These are phyloP conservation scores for Garrulus glandarius DNA, from an alignment of 2,797 vertebrate genomes.

Conservation along the genomic window DNA sequence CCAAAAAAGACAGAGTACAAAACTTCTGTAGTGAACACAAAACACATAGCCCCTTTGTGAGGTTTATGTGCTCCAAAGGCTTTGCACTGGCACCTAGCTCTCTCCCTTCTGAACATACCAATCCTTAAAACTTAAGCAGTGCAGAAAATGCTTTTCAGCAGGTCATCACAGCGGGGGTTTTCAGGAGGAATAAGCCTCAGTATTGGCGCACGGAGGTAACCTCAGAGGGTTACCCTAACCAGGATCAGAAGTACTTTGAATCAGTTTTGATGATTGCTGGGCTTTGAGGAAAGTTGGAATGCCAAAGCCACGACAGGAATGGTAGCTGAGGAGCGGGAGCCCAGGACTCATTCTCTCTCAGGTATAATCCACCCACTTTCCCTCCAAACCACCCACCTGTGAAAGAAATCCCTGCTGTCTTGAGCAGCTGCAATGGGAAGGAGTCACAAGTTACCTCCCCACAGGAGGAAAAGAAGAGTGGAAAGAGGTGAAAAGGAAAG, in stretches of 20 bases:
- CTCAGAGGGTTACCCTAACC: not conserved
- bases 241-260: not conserved
- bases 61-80: not conserved
- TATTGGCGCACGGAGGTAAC: rapidly evolving
- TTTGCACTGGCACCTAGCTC: not conserved
- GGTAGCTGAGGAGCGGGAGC: not conserved
- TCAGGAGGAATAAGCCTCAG: not conserved
- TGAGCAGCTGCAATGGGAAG: not conserved
- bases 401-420: not conserved
- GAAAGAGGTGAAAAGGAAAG: not conserved
- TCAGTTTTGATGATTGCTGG: not conserved
- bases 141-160: not conserved
- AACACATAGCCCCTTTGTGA: not conserved
- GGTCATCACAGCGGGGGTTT: not conserved
- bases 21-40: not conserved
- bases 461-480: not conserved
- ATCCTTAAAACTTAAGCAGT: not conserved
- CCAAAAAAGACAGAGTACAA: not conserved
- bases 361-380: not conserved
- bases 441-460: not conserved
- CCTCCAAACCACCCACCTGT: not conserved
- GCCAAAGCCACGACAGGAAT: not conserved
- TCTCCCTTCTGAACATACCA: not conserved
- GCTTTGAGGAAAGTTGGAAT: not conserved
- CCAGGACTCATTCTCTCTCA: not conserved